Percentiles rank a stretch among this genome's conserved stretches.
Evolutionary conservation across 2,113 vertebrate species (phyloP).

Genomic region (Sinocyclocheilus anophthalmus): DNA sequence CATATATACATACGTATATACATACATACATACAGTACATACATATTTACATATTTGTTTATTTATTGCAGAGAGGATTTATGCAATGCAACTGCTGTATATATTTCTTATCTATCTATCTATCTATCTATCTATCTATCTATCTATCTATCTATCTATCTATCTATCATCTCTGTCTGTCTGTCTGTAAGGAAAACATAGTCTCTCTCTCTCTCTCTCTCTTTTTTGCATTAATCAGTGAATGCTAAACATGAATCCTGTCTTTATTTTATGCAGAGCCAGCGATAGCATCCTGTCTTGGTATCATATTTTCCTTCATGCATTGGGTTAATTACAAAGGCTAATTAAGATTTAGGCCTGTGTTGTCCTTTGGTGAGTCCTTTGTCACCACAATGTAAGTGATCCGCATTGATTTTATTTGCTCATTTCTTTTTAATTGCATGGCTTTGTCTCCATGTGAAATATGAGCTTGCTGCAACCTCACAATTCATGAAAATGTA

Average conservation of each 20-base stretch:
- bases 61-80: no score
- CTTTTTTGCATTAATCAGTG: background rate
- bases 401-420: slow-evolving; percentile 78
- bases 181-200: background rate
- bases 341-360: slow-evolving; percentile 72
- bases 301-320: slow-evolving; percentile 4
- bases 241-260: background rate
- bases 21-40: no score
- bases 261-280: slow-evolving; percentile 11
- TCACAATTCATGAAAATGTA: slow-evolving; percentile 57
- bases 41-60: no score
- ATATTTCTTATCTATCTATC: no score
- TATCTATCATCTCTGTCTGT: no score
- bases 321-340: slow-evolving; percentile 58
- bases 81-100: no score
- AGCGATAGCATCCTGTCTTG: background rate
- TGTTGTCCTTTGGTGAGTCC: slow-evolving; percentile 72
- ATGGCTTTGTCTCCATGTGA: slow-evolving; percentile 69
- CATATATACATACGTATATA: no score
- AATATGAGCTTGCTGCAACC: slow-evolving; percentile 70
- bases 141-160: no score
- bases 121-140: no score
- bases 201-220: no score
- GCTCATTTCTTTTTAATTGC: slow-evolving; percentile 80
- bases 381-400: slow-evolving; percentile 76